Evolutionary conservation across 2,113 vertebrate genomes (phyloP), one percentile per base, ranked within the genome.

Genomic region (Dissostichus mawsoni): DNA sequence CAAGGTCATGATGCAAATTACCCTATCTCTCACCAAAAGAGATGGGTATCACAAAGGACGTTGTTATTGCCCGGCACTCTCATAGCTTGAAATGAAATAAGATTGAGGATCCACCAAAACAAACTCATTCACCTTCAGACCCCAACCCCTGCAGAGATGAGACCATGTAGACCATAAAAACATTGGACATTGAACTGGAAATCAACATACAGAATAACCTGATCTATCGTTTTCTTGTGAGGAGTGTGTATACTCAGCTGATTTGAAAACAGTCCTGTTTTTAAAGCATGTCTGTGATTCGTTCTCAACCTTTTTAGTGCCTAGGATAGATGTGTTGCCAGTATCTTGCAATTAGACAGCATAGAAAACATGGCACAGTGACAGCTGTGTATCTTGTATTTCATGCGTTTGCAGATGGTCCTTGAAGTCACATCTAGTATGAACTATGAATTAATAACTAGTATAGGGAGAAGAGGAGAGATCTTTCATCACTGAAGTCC

Each of bases 401-500:
- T 50, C 8, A 67, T 51, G 16, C 33, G 67, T 57, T 47, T 59
- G 29, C 44, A 44, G 47, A 36, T 45, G 50, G 61, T 59, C 52
- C 44, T 16, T 65, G 52, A 56, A 63, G 57, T 29, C 55, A 51
- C 58, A 41, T 55, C 18, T 23, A 29, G 51, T 50, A 69, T 81
- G 23, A 69, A 73, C 73, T 50, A 69, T 81, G 23, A 69, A 73
- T 80, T 47, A 63, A 23, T 33, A 51, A 64, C 11, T 14, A 62
- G 6, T 20, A 44, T 0, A 29, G 29, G n/a, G 69, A 74, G 13
- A 20, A 76, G 61, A 73, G 13, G 33, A 76, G 61, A 52, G 25
- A 33, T 58, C 29, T 50, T 74, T 29, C 29, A 8, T 23, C 25
- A 3, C 16, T 12, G 0, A 9, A 33, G 8, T 70, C 52, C 44